Base-by-base conservation (phyloP, 2,888 invertebrate genomes). In the Odontomyia ornata region DNA sequence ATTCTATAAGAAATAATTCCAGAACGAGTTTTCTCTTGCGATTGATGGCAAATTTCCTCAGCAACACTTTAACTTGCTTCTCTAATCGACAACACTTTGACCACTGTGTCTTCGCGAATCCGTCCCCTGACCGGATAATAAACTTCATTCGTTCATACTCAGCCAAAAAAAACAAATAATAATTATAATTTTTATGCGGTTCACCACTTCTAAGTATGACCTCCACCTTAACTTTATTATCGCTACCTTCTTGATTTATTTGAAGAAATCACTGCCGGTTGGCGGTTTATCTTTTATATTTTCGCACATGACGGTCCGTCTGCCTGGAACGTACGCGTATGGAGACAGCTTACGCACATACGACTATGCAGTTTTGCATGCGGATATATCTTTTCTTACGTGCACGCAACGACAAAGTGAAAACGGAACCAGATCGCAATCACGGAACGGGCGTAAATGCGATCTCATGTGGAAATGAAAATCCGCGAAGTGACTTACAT, bases 391-490 rank as follows among this genome's bases (percentile, higher is more conserved):
- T 65, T 30, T 36, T 25, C 25, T 69, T 23, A 46, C 46, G 11
- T 18, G 46, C 69, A 47, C 47, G 46, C 69, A 46, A 69, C 43
- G 43, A 43, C 27, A 47, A 36, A 9, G 36, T 36, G 36, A 36
- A 65, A 46, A n/a, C 69, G 69, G 69, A 69, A 46, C 23, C 69
- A 69, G 69, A 69, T 69, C 46, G 46, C 30, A 47, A 47, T 69
- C 69, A 25, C 47, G 46, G 46, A 47, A 46, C 47, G 69, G 47
- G 47, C 46, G 46, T 15, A 69, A 47, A 9, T 43, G 69, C 47
- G 46, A 69, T 47, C 69, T 47, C 25, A 23, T 7, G 15, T 47
- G 47, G 69, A 46, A 69, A 1, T 23, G 18, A 47, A 47, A 46
- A 69, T 46, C 3, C 36, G 30, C 46, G 2, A 47, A 47, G 27